Evolutionary conservation across 2,113 vertebrate genomes (phyloP).

Genomic region (Corvus moneduloides): DNA sequence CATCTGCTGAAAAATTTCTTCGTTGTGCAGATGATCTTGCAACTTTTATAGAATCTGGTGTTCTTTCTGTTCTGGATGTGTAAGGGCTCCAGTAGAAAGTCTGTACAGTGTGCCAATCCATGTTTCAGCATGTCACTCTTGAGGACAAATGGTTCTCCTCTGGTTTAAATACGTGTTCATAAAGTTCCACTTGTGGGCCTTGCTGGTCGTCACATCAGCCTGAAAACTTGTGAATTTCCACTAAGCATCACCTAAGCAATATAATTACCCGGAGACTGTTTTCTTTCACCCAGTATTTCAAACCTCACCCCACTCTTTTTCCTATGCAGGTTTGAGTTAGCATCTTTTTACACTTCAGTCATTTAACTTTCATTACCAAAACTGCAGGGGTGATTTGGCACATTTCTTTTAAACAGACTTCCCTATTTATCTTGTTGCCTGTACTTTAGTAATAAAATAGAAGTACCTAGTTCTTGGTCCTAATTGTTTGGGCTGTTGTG

Average conservation of each 20-base stretch:
- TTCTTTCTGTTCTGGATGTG: not conserved
- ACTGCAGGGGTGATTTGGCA: not conserved
- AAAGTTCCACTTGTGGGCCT: not conserved
- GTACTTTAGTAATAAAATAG: not conserved
- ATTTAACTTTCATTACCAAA: not conserved
- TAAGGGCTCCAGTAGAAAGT: not conserved
- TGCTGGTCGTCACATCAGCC: not conserved
- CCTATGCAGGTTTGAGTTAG: not conserved
- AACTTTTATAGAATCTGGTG: not conserved
- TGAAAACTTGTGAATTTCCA: not conserved
- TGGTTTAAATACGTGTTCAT: not conserved
- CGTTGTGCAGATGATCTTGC: not conserved
- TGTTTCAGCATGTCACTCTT: fast-evolving
- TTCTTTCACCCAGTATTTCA: not conserved
- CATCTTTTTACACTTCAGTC: not conserved
- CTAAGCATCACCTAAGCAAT: not conserved
- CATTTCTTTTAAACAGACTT: not conserved
- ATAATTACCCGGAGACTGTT: not conserved
- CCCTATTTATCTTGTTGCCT: not conserved
- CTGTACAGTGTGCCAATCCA: not conserved
- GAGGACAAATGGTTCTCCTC: not conserved
- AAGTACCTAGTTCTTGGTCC: not conserved
- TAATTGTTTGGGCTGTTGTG: not conserved
- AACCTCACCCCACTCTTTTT: not conserved
- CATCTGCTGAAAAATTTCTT: not conserved